phyloP scores from a whole-genome alignment of 2,888 invertebrate genomes.

The Thyatira batis region DNA sequence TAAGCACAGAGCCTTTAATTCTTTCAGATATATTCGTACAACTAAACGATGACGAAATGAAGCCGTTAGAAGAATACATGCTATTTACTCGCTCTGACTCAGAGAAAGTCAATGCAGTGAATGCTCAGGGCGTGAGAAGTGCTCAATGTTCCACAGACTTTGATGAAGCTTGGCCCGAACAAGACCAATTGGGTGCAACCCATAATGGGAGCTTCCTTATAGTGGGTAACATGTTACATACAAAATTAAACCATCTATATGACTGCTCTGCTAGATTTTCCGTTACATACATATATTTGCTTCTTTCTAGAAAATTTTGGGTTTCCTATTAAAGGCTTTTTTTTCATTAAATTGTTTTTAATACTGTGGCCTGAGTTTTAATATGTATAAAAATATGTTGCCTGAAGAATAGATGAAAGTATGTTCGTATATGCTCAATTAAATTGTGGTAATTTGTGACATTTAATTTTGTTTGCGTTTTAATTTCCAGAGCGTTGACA shows the following conservation, averaged over 20 bases:
- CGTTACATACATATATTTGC: too few relatives aligned
- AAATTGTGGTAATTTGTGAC: too few relatives aligned
- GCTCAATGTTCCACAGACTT: slow-evolving; percentile 93
- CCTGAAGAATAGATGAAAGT: too few relatives aligned
- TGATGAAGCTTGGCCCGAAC: slow-evolving; percentile 79
- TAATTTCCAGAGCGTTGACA: slow-evolving; percentile 85
- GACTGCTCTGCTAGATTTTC: too few relatives aligned
- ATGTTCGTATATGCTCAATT: too few relatives aligned
- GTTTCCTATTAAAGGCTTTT: too few relatives aligned
- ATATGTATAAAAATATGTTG: too few relatives aligned
- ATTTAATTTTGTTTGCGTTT: slow-evolving; percentile 10
- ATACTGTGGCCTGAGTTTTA: too few relatives aligned
- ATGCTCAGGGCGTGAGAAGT: slow-evolving; percentile 92
- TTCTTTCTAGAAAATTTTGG: too few relatives aligned
- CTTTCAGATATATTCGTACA: slow-evolving; percentile 90
- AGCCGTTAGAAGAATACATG: slow-evolving; percentile 95
- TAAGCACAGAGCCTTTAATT: slow-evolving; percentile 1
- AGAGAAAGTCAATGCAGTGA: slow-evolving; percentile 93
- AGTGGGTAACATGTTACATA: slow-evolving; percentile 48
- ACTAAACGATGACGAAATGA: slow-evolving; percentile 91
- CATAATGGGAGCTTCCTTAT: slow-evolving; percentile 75
- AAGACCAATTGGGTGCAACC: slow-evolving; percentile 62
- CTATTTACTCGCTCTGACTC: slow-evolving; percentile 92
- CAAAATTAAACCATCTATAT: too few relatives aligned
- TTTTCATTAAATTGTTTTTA: too few relatives aligned